Percentiles rank a stretch among this genome's conserved stretches.
Conservation (phyloP, 2,888 invertebrate genomes). For the Cephalotes varians region DNA sequence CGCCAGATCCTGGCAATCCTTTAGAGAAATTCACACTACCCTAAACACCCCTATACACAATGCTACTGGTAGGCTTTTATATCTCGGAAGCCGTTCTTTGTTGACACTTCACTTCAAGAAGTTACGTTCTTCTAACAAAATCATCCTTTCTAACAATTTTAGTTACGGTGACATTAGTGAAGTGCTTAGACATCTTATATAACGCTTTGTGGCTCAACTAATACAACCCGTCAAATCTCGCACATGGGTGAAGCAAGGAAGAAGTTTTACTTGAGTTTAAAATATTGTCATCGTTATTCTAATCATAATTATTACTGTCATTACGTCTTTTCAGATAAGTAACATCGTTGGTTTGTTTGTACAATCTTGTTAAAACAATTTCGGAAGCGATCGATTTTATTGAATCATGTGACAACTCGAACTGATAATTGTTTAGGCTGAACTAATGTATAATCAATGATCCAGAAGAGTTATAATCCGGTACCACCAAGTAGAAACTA, state of each 20-base stretch:
- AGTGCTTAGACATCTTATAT: slow-evolving; percentile 1
- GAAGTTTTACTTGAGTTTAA: background rate
- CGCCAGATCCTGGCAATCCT: slow-evolving; percentile 71
- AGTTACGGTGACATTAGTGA: slow-evolving; percentile 21
- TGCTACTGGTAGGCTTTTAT: slow-evolving; percentile 39
- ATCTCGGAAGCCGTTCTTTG: slow-evolving; percentile 39
- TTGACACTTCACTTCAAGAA: slow-evolving; percentile 39
- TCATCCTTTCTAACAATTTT: slow-evolving; percentile 34
- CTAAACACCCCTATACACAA: slow-evolving; percentile 69
- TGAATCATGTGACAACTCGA: slow-evolving; percentile 21
- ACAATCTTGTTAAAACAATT: background rate
- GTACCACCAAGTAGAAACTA: slow-evolving; percentile 45
- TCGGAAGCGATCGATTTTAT: background rate
- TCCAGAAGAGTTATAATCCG: slow-evolving; percentile 50
- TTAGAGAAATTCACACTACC: slow-evolving; percentile 76
- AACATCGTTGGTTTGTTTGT: background rate
- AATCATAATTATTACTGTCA: background rate
- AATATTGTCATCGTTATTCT: background rate
- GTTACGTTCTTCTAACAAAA: slow-evolving; percentile 33
- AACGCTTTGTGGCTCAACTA: background rate
- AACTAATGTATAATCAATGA: slow-evolving; percentile 40
- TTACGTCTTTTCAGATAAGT: background rate
- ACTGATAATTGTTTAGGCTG: slow-evolving; percentile 59
- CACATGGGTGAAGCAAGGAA: no score
- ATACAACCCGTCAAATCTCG: background rate